These are phyloP conservation scores for Orycteropus afer DNA, from an alignment of 2,113 vertebrate genomes.

Conservation along the genomic window DNA sequence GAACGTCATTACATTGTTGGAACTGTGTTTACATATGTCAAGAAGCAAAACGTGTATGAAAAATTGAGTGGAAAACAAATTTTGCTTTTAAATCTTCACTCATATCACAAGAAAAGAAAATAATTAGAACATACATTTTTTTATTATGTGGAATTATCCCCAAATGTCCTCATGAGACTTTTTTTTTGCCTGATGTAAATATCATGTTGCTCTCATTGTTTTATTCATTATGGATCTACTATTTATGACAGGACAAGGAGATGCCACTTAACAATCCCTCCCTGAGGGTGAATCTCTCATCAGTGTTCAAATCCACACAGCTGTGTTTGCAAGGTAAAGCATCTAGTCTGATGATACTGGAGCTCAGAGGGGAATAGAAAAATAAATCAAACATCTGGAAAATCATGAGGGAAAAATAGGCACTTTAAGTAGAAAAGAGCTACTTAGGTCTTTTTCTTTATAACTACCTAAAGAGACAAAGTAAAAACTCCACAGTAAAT, in stretches of 20 bases:
- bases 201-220: not conserved
- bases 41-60: too few relatives aligned
- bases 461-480: constrained; percentile 36
- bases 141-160: not conserved
- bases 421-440: constrained; percentile 40
- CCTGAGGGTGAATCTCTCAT: not conserved
- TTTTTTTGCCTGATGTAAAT: not conserved
- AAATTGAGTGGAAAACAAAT: too few relatives aligned
- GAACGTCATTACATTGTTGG: too few relatives aligned
- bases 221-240: not conserved
- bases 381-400: constrained; percentile 63
- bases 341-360: constrained; percentile 7
- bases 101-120: too few relatives aligned
- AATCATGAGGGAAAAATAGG: constrained; percentile 22
- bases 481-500: not conserved
- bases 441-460: constrained; percentile 18
- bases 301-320: constrained; percentile 11
- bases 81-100: too few relatives aligned
- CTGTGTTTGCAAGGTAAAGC: constrained; percentile 34
- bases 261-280: not conserved
- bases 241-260: not conserved
- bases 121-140: not conserved
- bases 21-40: too few relatives aligned
- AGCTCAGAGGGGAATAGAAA: not conserved
- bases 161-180: not conserved